Conservation (phyloP, 2,797 vertebrate species). For the Enteromius unitaeniatus region DNA sequence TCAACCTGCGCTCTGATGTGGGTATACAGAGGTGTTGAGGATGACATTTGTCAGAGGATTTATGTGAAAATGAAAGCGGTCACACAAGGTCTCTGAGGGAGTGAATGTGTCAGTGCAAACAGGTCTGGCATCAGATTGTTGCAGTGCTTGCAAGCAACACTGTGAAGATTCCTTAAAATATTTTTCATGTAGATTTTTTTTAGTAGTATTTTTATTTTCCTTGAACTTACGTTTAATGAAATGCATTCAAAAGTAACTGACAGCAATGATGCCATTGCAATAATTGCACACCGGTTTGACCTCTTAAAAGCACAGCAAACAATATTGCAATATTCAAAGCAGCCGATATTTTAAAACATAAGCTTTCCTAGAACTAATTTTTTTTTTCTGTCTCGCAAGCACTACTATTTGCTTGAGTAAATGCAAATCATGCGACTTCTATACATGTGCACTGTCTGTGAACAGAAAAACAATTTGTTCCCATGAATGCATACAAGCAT, state of each 20-base stretch:
- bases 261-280: neutral
- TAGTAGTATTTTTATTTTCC: neutral
- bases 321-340: neutral
- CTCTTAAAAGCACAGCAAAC: neutral
- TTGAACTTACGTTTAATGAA: too few relatives aligned
- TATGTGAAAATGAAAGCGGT: conserved; percentile 40
- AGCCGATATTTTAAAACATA: neutral
- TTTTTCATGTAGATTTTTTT: neutral
- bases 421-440: neutral
- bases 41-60: conserved; percentile 47
- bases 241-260: neutral
- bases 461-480: neutral
- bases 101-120: conserved; percentile 19
- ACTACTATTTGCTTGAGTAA: neutral
- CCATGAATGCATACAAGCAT: neutral
- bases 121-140: neutral
- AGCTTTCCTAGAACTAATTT: neutral
- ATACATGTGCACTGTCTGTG: neutral
- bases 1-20: conserved; percentile 27
- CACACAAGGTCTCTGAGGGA: conserved; percentile 18
- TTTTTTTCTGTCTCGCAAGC: neutral
- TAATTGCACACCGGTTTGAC: neutral
- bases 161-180: neutral
- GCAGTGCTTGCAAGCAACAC: neutral
- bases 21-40: conserved; percentile 47